These are phyloP conservation scores for Cavia porcellus DNA, from an alignment of 2,113 vertebrate genomes.

Conservation along the genomic window DNA sequence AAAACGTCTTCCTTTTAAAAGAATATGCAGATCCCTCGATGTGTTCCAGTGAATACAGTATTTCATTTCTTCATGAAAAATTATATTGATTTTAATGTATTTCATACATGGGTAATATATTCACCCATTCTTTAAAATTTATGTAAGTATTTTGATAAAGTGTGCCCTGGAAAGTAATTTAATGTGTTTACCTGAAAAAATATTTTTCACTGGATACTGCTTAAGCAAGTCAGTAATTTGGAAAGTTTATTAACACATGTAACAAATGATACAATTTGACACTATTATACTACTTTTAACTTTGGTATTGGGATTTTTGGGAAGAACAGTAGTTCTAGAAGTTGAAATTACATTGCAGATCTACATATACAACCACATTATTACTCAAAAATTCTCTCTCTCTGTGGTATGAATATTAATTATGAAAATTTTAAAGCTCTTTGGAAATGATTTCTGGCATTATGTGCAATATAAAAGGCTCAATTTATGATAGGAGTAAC, in stretches of 20 bases:
- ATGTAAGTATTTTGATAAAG: background rate
- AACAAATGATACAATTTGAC: background rate
- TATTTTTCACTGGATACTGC: background rate
- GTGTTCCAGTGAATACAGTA: background rate
- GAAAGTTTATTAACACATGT: background rate
- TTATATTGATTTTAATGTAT: background rate
- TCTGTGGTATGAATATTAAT: background rate
- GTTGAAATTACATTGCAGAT: background rate
- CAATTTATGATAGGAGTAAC: background rate
- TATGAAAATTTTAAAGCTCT: background rate
- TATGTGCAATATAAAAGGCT: background rate
- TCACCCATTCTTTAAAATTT: background rate
- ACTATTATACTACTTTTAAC: background rate
- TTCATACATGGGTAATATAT: background rate
- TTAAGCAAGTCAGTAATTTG: background rate
- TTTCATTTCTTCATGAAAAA: background rate
- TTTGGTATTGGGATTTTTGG: background rate
- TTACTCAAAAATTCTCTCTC: background rate
- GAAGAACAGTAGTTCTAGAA: background rate
- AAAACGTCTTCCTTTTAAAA: background rate
- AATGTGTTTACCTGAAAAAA: background rate
- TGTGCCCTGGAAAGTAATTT: background rate
- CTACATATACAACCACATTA: background rate
- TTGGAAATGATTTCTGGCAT: background rate
- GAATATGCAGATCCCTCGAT: background rate